Evolutionary conservation across 2,888 invertebrate genomes (phyloP).

Genomic region (Odontomyia ornata): DNA sequence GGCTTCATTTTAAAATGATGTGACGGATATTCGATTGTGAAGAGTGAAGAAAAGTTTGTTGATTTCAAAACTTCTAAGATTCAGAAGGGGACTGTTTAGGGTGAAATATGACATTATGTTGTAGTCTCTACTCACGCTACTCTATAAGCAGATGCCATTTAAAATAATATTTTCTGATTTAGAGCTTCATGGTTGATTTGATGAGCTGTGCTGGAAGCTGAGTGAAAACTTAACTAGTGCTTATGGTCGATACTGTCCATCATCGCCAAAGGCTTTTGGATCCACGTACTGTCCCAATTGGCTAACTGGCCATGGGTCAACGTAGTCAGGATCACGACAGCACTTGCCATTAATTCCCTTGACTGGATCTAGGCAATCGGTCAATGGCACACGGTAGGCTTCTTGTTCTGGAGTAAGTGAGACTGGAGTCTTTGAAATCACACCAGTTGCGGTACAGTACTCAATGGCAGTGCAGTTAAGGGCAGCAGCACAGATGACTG

Average conservation of each 20-base stretch:
- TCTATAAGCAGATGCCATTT: slow-evolving; percentile 80
- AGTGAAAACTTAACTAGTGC: not conserved
- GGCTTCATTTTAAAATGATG: slow-evolving; percentile 13
- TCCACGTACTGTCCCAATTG: slow-evolving; percentile 71
- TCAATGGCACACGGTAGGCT: slow-evolving; percentile 80
- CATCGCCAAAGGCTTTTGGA: slow-evolving; percentile 72
- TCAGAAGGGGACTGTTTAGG: slow-evolving; percentile 71
- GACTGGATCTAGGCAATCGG: slow-evolving; percentile 76
- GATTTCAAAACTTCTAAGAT: slow-evolving; percentile 53
- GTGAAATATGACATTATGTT: slow-evolving; percentile 70
- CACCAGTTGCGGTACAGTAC: slow-evolving; percentile 81
- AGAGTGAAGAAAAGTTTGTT: not conserved
- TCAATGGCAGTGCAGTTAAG: slow-evolving; percentile 82
- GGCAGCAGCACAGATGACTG: slow-evolving; percentile 83
- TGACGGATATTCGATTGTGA: slow-evolving; percentile 31
- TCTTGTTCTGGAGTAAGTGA: slow-evolving; percentile 74
- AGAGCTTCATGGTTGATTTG: slow-evolving; percentile 68
- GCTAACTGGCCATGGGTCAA: slow-evolving; percentile 88
- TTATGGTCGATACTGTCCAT: slow-evolving; percentile 68
- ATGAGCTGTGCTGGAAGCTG: slow-evolving; percentile 30
- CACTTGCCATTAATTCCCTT: slow-evolving; percentile 80
- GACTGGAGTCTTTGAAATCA: slow-evolving; percentile 76
- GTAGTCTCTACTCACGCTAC: slow-evolving; percentile 71
- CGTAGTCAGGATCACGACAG: slow-evolving; percentile 85
- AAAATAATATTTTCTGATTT: slow-evolving; percentile 75